Percentiles rank a stretch among this genome's conserved stretches.
phyloP scores from a whole-genome alignment of 2,113 vertebrate genomes.

The Pterocles burchelli region DNA sequence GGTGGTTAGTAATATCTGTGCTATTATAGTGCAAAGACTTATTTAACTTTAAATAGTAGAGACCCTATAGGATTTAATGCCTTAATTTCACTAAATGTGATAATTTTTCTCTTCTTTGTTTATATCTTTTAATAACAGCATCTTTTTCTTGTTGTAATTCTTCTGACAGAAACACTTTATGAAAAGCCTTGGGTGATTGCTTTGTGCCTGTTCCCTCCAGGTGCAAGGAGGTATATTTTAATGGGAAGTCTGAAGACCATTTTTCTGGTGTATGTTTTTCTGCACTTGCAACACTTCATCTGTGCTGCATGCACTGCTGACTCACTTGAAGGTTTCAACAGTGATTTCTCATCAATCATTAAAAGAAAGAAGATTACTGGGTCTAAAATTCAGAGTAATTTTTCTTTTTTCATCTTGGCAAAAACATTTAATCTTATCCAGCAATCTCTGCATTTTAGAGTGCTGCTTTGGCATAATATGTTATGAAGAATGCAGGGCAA shows the following conservation, averaged over 20 bases:
- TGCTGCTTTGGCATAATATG: not conserved
- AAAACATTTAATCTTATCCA: not conserved
- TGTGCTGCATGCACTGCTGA: not conserved
- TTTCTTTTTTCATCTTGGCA: not conserved
- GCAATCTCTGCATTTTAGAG: not conserved
- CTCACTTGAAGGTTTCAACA: conserved; percentile 25
- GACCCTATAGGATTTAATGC: not conserved
- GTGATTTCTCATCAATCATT: conserved; percentile 16
- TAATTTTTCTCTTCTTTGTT: not conserved
- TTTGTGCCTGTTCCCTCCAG: not conserved
- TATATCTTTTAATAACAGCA: not conserved
- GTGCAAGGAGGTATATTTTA: not conserved
- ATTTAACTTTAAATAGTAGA: not conserved
- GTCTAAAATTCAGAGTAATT: not conserved
- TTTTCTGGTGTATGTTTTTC: not conserved
- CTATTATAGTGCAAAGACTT: not conserved
- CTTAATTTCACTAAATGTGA: not conserved
- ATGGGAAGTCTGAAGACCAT: not conserved
- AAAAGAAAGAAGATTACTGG: not conserved
- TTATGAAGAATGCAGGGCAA: not conserved
- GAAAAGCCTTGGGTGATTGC: not conserved
- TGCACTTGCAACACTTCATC: not conserved
- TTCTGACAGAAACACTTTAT: not conserved
- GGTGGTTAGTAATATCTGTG: not conserved
- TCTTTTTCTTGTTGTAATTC: not conserved